Conservation (phyloP, 2,113 vertebrate genomes). For the Haemorhous mexicanus region DNA sequence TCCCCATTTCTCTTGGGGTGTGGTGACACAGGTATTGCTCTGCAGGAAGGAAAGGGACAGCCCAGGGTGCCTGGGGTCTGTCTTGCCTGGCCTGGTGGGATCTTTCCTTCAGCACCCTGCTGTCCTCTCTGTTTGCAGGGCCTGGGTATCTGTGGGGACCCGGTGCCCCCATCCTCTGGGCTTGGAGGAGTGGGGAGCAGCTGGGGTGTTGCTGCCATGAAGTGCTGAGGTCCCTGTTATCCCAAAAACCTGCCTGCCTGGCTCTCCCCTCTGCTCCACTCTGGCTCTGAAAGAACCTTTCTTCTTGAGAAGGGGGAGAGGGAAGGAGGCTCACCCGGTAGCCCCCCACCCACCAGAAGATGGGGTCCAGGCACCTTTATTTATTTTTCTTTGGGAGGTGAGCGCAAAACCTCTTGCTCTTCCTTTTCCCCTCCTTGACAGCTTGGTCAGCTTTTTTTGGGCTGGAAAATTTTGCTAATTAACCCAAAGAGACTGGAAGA, state of each 20-base stretch:
- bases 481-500: constrained; percentile 10
- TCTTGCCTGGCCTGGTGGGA: background rate
- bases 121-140: background rate
- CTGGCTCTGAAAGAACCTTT: constrained; percentile 23
- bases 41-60: background rate
- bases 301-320: background rate
- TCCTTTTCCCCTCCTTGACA: constrained; percentile 29
- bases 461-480: constrained; percentile 57
- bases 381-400: background rate
- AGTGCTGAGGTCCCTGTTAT: background rate
- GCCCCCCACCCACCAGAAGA: background rate
- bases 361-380: background rate
- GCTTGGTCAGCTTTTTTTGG: background rate
- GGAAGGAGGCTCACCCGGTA: background rate
- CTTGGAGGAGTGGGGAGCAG: background rate
- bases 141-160: background rate
- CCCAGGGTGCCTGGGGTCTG: background rate
- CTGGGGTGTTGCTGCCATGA: fast-evolving
- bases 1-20: fast-evolving
- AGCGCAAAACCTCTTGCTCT: background rate
- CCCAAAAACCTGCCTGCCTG: background rate
- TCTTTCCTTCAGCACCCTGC: background rate
- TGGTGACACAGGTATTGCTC: fast-evolving
- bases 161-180: background rate
- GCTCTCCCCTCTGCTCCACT: background rate